Evolutionary conservation across 2,113 vertebrate genomes (phyloP), one percentile per base, ranked within the genome.

Genomic region (Alligator mississippiensis): DNA sequence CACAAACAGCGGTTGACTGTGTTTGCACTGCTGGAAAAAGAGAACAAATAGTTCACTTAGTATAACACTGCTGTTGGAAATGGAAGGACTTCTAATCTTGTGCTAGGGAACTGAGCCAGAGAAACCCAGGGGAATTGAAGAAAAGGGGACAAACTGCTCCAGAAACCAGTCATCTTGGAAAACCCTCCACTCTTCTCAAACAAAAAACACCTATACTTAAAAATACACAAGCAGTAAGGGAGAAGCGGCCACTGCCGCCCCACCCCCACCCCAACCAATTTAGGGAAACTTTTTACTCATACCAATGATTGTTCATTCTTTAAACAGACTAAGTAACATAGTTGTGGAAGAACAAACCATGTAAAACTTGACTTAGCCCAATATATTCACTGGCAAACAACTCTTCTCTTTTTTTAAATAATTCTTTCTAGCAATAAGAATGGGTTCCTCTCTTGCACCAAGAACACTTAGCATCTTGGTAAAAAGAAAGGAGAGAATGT

Each of bases 31-130:
- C 64, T 94, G 76, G 80, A 3, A 66, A 34, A 78, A 83, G 14
- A 90, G 92, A 94, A 93, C 86, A 93, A 96, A 88, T 25, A 94
- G 80, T 57, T 94, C 90, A 79, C 78, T 95, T n/a, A 90, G 83
- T 19, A 88, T 94, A 81, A 64, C 28, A 5, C 58, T 75, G 59
- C 84, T 86, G 81, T 93, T 60, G 34, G 80, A 92, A 63, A 82
- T 0, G 2, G 95, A 86, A 89, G 78, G 80, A 83, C 77, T 68
- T 81, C 89, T 90, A 24, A 85, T 93, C 85, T 94, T 77, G 47
- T 47, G 47, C 89, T 64, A 85, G 74, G 87, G 84, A 94, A 92
- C 1, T 0, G 77, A 84, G 93, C 92, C 91, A 96, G 70, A 13
- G 54, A 64, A 8, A 0, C 82, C 84, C 87, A 78, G 84, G 90